phyloP scores from a whole-genome alignment of 2,888 invertebrate species.

The Heliconius hortense region DNA sequence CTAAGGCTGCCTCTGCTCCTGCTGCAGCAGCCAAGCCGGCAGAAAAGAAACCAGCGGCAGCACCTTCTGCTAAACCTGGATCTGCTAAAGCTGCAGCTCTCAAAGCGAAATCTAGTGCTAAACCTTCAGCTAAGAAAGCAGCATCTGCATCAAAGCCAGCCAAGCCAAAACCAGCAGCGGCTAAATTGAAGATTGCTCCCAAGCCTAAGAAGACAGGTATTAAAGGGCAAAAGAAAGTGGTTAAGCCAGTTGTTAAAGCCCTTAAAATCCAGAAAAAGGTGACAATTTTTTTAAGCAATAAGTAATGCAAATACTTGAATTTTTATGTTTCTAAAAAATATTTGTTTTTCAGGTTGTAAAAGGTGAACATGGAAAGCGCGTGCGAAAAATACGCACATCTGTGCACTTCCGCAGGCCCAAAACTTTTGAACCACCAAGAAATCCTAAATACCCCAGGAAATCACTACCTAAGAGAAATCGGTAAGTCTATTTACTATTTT shows the following conservation, averaged over 20 bases:
- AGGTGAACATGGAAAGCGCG: constrained; percentile 93
- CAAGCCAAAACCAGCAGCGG: constrained; percentile 77
- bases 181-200: constrained; percentile 78
- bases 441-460: constrained; percentile 97
- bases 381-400: constrained; percentile 95
- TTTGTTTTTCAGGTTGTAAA: constrained; percentile 87
- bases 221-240: constrained; percentile 80
- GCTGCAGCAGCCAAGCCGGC: constrained; percentile 63
- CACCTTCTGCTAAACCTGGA: constrained; percentile 77
- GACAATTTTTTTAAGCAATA: constrained; percentile 43
- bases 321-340: neutral
- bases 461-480: constrained; percentile 96
- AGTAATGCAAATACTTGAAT: neutral
- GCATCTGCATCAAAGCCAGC: constrained; percentile 71
- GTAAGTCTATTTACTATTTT: constrained; percentile 69
- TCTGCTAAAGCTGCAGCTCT: constrained; percentile 78
- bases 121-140: constrained; percentile 78
- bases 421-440: constrained; percentile 94
- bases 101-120: constrained; percentile 77
- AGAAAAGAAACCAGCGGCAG: constrained; percentile 68
- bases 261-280: constrained; percentile 94
- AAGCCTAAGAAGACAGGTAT: constrained; percentile 81
- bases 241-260: constrained; percentile 87
- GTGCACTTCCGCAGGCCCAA: constrained; percentile 98
- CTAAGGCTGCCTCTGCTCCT: constrained; percentile 70